These are phyloP conservation scores for Denticeps clupeoides DNA, from an alignment of 2,797 vertebrate species.

Conservation along the genomic window DNA sequence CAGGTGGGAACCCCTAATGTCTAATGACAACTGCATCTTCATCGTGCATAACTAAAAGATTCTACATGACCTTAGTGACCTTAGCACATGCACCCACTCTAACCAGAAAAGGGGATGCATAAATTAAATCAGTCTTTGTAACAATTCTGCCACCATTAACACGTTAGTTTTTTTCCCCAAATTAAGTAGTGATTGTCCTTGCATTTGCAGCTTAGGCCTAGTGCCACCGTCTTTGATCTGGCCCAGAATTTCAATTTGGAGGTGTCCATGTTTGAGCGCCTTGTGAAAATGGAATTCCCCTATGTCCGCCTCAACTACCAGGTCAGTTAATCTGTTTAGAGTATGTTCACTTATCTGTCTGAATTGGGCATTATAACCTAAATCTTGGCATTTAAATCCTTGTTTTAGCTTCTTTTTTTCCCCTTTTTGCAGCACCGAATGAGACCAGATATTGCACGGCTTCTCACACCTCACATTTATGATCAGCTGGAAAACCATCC, in stretches of 20 bases:
- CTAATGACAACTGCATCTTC: too few relatives aligned
- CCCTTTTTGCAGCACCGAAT: constrained; percentile 75
- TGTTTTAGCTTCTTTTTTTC: background rate
- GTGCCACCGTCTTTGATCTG: constrained; percentile 83
- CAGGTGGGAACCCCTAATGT: too few relatives aligned
- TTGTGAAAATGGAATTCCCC: constrained; percentile 73
- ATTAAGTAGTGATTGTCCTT: too few relatives aligned
- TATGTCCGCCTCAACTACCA: constrained; percentile 84
- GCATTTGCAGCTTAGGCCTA: constrained; percentile 73
- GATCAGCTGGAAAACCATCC: constrained; percentile 76
- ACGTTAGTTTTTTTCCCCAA: too few relatives aligned
- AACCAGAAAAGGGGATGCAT: too few relatives aligned
- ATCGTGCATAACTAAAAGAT: too few relatives aligned
- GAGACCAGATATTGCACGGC: constrained; percentile 82
- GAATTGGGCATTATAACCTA: too few relatives aligned
- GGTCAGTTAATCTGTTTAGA: constrained; percentile 53
- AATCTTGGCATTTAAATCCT: too few relatives aligned
- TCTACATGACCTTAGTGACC: too few relatives aligned
- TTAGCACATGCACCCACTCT: too few relatives aligned
- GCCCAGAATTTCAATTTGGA: constrained; percentile 86
- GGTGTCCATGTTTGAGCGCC: constrained; percentile 90
- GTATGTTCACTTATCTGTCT: background rate
- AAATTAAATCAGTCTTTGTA: too few relatives aligned
- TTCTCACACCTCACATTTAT: constrained; percentile 86
- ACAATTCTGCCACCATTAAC: too few relatives aligned